Percentiles rank a stretch among this genome's conserved stretches.
These are phyloP conservation scores for Scolanthus callimorphus DNA, from an alignment of 92 coral and sea anemone genomes.

Conservation along the genomic window DNA sequence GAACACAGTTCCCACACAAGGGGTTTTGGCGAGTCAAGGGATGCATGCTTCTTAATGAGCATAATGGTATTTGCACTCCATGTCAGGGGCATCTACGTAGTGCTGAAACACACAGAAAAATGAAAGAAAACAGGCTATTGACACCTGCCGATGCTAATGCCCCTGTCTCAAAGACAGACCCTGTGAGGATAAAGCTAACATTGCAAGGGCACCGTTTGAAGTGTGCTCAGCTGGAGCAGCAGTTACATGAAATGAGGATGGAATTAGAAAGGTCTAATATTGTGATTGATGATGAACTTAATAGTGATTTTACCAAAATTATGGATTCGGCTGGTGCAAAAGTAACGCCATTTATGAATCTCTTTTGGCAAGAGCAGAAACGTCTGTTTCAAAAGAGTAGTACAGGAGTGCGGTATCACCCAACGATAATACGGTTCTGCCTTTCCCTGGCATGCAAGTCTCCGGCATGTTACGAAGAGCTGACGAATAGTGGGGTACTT, in stretches of 20 bases:
- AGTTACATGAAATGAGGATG: slow-evolving; percentile 25
- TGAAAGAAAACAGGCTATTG: slow-evolving; percentile 30
- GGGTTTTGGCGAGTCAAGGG: slow-evolving; percentile 15
- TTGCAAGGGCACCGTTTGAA: slow-evolving; percentile 43
- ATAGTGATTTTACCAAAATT: slow-evolving; percentile 29
- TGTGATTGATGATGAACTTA: slow-evolving; percentile 31
- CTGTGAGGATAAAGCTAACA: slow-evolving; percentile 49
- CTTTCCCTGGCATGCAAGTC: slow-evolving; percentile 39
- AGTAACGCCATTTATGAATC: slow-evolving; percentile 48
- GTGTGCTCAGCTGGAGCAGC: slow-evolving; percentile 46
- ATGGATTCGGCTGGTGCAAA: slow-evolving; percentile 16
- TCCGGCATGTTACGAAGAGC: slow-evolving; percentile 49
- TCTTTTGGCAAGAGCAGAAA: slow-evolving; percentile 60
- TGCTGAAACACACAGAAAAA: slow-evolving; percentile 29
- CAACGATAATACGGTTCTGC: slow-evolving; percentile 49
- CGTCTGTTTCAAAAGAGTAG: slow-evolving; percentile 27
- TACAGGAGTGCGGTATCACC: slow-evolving; percentile 48
- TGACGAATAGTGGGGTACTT: slow-evolving; percentile 37
- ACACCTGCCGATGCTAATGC: slow-evolving; percentile 37
- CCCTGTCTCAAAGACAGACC: slow-evolving; percentile 44
- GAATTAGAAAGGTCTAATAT: slow-evolving; percentile 40
- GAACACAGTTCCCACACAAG: slow-evolving; percentile 46
- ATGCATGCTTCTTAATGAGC: slow-evolving; percentile 2
- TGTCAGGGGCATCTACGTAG: slow-evolving; percentile 6
- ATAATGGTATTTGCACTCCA: slow-evolving; percentile 9